Evolutionary conservation across 2,888 invertebrate genomes (phyloP).

Genomic region (Azorinus chamasolen): DNA sequence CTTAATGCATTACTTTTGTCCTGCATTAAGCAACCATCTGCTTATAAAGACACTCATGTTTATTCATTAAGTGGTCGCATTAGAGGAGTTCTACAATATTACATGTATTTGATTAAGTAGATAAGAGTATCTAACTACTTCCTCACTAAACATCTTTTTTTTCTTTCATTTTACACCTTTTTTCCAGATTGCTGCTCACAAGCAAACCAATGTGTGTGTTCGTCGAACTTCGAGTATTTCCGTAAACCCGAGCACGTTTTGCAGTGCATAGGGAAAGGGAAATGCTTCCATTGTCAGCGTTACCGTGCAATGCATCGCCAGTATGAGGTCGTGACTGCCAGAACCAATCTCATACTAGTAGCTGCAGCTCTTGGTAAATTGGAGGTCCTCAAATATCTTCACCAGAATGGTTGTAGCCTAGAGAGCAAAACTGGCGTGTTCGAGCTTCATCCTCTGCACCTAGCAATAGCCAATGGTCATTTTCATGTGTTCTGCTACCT

Average conservation of each 20-base stretch:
- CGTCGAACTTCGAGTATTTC: slow-evolving; percentile 61
- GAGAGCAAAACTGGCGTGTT: slow-evolving; percentile 60
- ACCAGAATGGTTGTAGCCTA: slow-evolving; percentile 46
- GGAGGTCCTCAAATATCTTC: slow-evolving; percentile 47
- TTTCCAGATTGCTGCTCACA: slow-evolving; percentile 60
- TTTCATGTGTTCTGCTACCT: slow-evolving; percentile 62
- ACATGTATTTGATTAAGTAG: no score
- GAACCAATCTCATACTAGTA: slow-evolving; percentile 40
- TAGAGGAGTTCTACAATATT: no score
- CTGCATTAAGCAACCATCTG: no score
- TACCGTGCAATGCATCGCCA: slow-evolving; percentile 57
- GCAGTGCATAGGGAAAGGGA: slow-evolving; percentile 49
- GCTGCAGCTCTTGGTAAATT: slow-evolving; percentile 58
- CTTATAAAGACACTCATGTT: no score
- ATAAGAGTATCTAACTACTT: no score
- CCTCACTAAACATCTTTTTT: no score
- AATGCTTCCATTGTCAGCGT: slow-evolving; percentile 63
- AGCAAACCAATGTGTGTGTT: slow-evolving; percentile 62
- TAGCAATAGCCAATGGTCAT: slow-evolving; percentile 57
- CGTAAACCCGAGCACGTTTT: slow-evolving; percentile 58
- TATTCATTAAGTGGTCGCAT: no score
- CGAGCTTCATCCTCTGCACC: slow-evolving; percentile 56
- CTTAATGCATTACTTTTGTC: no score
- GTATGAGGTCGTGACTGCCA: slow-evolving; percentile 48
- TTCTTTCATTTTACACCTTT: no score